Conservation (phyloP, 2,888 invertebrate genomes). For the Tipula helvola region DNA sequence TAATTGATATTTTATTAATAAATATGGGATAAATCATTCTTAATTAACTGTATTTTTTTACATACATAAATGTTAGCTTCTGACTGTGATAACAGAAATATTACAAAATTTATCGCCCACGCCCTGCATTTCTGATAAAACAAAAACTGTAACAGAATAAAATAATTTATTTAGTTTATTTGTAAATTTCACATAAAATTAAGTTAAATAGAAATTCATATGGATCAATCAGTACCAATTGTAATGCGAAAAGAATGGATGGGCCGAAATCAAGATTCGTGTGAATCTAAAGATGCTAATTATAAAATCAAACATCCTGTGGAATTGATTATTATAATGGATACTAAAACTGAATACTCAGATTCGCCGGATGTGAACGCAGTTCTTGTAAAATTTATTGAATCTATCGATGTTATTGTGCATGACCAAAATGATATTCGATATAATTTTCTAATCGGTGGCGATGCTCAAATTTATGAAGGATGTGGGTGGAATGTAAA, state of each 20-base stretch:
- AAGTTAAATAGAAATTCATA: not conserved
- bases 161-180: not conserved
- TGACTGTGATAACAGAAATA: not conserved
- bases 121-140: not conserved
- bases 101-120: not conserved
- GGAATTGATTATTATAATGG: not conserved
- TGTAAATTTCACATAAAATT: not conserved
- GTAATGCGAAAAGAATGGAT: not conserved
- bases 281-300: not conserved
- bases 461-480: conserved; percentile 58
- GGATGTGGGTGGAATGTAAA: conserved; percentile 61
- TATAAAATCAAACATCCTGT: not conserved
- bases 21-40: not conserved
- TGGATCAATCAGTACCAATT: not conserved
- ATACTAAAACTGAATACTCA: not conserved
- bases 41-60: not conserved
- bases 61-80: not conserved
- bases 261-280: not conserved
- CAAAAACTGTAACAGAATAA: not conserved
- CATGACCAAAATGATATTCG: conserved; percentile 42
- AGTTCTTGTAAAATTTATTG: not conserved
- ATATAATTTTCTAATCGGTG: conserved; percentile 68
- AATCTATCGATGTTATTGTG: not conserved
- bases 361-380: not conserved
- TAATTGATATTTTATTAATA: not conserved